Conservation (phyloP, 2,797 vertebrate species). For the Yasuhikotakia modesta region DNA sequence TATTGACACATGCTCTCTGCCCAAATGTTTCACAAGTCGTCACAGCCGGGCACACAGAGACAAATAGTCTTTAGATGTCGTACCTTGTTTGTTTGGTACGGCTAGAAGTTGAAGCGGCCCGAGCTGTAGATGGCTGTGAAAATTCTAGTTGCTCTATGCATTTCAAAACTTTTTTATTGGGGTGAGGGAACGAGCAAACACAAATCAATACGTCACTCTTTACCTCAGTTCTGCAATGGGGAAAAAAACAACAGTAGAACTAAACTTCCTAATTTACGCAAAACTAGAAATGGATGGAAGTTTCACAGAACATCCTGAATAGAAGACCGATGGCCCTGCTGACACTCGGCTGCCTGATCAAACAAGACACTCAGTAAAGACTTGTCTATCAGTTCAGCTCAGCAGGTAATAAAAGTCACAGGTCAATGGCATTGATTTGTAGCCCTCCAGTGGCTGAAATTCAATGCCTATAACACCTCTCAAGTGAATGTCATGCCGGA, state of each 20-base stretch:
- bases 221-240: background rate
- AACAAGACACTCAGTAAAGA: slow-evolving; percentile 57
- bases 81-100: background rate
- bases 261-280: background rate
- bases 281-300: slow-evolving; percentile 7
- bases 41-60: slow-evolving; percentile 20
- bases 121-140: slow-evolving; percentile 29
- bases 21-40: slow-evolving; percentile 21
- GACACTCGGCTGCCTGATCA: slow-evolving; percentile 55
- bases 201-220: slow-evolving; percentile 29
- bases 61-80: slow-evolving; percentile 35
- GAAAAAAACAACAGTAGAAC: slow-evolving; percentile 15
- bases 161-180: slow-evolving; percentile 17
- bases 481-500: slow-evolving; percentile 44
- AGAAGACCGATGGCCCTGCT: slow-evolving; percentile 21
- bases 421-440: slow-evolving; percentile 72
- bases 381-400: slow-evolving; percentile 58
- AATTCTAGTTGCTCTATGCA: slow-evolving; percentile 41
- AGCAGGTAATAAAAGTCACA: slow-evolving; percentile 62
- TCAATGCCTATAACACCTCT: slow-evolving; percentile 59
- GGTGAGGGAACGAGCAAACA: background rate
- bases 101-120: background rate
- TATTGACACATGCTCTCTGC: slow-evolving; percentile 22
- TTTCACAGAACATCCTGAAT: background rate
- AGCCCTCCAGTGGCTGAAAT: slow-evolving; percentile 65